phyloP scores from a whole-genome alignment of 1,140 invertebrate species.

The Ptiloglossa arizonensis region DNA sequence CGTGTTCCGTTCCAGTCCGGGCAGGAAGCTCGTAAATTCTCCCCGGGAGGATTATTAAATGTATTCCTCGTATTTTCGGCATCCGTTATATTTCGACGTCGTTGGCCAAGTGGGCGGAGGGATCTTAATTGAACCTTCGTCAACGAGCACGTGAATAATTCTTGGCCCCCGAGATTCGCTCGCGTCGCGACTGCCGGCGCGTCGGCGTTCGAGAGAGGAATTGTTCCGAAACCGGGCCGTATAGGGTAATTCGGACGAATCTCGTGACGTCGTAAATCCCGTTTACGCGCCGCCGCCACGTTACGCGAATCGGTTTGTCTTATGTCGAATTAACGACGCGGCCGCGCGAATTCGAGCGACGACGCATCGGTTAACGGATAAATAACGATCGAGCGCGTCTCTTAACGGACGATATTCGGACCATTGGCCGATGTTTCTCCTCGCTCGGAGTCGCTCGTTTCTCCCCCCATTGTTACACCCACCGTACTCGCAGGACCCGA shows the following conservation, averaged over 20 bases:
- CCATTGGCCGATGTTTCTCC: not conserved
- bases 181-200: not conserved
- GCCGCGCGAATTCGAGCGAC: too few species aligned
- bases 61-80: conserved; percentile 17
- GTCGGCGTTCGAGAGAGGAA: too few species aligned
- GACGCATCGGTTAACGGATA: too few species aligned
- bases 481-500: not conserved
- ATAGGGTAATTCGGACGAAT: too few species aligned
- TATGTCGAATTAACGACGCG: too few species aligned
- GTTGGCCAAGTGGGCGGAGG: not conserved
- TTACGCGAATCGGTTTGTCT: too few species aligned
- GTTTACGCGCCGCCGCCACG: too few species aligned
- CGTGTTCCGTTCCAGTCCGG: not conserved
- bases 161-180: not conserved
- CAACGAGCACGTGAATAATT: conserved; percentile 8
- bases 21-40: conserved; percentile 27
- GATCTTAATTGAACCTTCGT: conserved; percentile 17
- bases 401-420: not conserved
- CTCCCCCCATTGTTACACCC: not conserved
- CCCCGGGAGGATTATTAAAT: conserved; percentile 34
- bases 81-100: not conserved
- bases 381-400: too few species aligned
- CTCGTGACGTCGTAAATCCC: too few species aligned
- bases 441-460: not conserved
- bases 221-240: too few species aligned